Percentiles rank a stretch among this genome's conserved stretches.
phyloP scores from a whole-genome alignment of 2,797 vertebrate species.

The Aplochiton taeniatus region DNA sequence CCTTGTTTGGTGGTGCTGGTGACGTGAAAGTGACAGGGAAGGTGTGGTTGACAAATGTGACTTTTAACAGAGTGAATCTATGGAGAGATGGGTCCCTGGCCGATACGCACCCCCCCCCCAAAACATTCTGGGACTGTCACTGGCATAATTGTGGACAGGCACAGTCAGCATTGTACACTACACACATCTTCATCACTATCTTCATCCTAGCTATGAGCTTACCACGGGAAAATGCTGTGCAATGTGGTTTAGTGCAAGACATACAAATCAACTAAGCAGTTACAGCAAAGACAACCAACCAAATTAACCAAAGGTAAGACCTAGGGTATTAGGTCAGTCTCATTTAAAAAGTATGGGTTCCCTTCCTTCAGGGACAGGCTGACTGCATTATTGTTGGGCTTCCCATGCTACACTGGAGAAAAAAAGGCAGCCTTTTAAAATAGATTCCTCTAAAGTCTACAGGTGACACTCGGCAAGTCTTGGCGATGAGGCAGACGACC shows the following conservation, averaged over 20 bases:
- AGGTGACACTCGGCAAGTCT: slow-evolving; percentile 13
- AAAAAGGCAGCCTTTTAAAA: slow-evolving; percentile 9
- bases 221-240: too few species aligned
- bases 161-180: too few species aligned
- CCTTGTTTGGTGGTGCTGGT: neutral
- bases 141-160: too few species aligned
- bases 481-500: slow-evolving; percentile 14
- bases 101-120: too few species aligned
- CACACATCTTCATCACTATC: too few species aligned
- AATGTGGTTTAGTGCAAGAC: too few species aligned
- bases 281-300: too few species aligned
- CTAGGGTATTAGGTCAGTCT: neutral
- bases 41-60: neutral
- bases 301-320: neutral
- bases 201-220: too few species aligned
- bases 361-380: slow-evolving; percentile 21
- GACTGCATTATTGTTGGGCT: slow-evolving; percentile 14
- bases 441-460: neutral
- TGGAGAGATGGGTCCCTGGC: neutral
- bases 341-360: slow-evolving; percentile 9
- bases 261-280: too few species aligned
- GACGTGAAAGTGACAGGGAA: slow-evolving; percentile 8
- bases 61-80: neutral
- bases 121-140: too few species aligned
- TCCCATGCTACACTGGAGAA: slow-evolving; percentile 3